Evolutionary conservation across 2,888 invertebrate species (phyloP).

Genomic region (Arge pagana): DNA sequence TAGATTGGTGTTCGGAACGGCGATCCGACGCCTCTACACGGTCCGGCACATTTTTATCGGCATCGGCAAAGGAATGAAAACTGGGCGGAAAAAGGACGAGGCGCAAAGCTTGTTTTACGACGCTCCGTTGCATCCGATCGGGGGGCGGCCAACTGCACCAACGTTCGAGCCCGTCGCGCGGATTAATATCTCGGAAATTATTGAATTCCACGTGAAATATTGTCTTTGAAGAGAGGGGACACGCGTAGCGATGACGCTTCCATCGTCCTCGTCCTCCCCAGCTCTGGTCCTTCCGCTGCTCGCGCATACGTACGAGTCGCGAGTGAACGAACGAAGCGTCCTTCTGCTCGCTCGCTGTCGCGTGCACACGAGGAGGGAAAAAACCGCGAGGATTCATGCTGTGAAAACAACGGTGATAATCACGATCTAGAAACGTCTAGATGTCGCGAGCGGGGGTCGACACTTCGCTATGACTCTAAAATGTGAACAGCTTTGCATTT

Average conservation of each 20-base stretch:
- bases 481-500: no score
- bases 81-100: not conserved
- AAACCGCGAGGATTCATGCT: no score
- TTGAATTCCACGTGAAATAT: slow-evolving; percentile 19
- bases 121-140: not conserved
- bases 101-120: slow-evolving; percentile 19
- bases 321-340: no score
- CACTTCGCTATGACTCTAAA: no score
- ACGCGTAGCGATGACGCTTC: slow-evolving; percentile 7
- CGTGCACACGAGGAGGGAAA: no score
- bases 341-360: no score
- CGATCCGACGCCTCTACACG: not conserved
- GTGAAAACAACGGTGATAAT: no score
- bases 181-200: slow-evolving; percentile 20
- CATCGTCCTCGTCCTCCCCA: no score
- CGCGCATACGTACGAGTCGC: no score
- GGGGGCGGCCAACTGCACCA: not conserved
- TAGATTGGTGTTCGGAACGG: slow-evolving; percentile 4
- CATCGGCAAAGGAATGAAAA: not conserved
- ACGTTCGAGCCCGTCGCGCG: not conserved
- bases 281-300: no score
- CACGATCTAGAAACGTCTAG: no score
- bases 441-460: no score
- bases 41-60: not conserved
- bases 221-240: slow-evolving; percentile 17